Percentiles rank a stretch among this genome's conserved stretches.
Evolutionary conservation across 64 coral and sea anemone genomes (phyloP).

Genomic region (Actinia equina): DNA sequence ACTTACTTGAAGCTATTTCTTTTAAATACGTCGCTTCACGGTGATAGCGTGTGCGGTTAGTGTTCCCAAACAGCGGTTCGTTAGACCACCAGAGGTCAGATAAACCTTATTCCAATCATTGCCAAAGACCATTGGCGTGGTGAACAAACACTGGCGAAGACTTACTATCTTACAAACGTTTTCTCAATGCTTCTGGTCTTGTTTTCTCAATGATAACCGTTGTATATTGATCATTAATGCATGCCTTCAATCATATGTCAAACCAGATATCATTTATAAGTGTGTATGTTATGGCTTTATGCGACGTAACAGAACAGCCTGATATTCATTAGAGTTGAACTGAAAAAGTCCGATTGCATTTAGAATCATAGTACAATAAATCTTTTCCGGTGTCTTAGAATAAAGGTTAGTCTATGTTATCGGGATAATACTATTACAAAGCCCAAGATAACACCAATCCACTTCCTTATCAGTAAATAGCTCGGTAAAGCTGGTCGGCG

Average conservation of each 20-base stretch:
- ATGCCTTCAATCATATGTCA: neutral
- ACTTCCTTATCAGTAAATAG: neutral
- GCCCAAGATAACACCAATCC: neutral
- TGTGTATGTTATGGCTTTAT: neutral
- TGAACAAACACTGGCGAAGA: neutral
- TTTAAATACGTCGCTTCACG: neutral
- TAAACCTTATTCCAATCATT: neutral
- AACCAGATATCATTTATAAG: neutral
- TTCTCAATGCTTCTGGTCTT: neutral
- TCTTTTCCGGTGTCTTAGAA: conserved; percentile 1
- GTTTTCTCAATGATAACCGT: neutral
- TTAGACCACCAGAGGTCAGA: neutral
- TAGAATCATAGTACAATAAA: neutral
- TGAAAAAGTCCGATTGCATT: conserved; percentile 1
- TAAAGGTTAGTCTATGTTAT: neutral
- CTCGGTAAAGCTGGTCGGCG: neutral
- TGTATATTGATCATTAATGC: neutral
- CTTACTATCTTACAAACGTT: neutral
- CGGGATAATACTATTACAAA: neutral
- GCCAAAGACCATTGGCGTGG: neutral
- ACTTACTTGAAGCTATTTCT: neutral
- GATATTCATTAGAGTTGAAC: neutral
- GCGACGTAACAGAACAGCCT: neutral
- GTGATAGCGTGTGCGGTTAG: neutral
- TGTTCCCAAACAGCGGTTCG: neutral